phyloP scores from a whole-genome alignment of 2,113 vertebrate species.

The Amphiprion percula region DNA sequence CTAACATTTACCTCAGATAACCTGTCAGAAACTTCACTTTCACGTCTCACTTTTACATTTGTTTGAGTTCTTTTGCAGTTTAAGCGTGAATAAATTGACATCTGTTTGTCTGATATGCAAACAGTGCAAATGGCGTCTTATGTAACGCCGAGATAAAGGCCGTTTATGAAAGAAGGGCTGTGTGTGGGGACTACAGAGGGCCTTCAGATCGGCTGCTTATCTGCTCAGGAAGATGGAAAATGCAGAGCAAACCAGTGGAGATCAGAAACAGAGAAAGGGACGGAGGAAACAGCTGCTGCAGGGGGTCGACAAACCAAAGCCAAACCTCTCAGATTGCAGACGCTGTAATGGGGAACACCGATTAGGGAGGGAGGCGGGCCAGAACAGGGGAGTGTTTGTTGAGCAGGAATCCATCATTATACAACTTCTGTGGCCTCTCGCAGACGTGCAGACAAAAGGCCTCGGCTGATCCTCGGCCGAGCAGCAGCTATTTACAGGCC shows the following conservation, averaged over 20 bases:
- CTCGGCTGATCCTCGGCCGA: conserved; percentile 51
- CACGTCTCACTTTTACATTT: no score
- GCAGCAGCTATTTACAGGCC: conserved; percentile 27
- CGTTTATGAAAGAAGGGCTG: conserved; percentile 20
- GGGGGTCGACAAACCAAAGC: conserved; percentile 16
- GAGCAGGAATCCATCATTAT: conserved; percentile 62
- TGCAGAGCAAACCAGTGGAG: conserved; percentile 11
- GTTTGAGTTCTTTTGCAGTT: no score
- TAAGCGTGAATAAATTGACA: background rate
- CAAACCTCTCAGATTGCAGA: conserved; percentile 56
- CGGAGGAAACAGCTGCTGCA: conserved; percentile 10
- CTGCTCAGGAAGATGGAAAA: conserved; percentile 23
- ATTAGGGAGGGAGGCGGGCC: background rate
- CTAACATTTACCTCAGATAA: no score
- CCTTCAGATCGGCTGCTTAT: conserved; percentile 26
- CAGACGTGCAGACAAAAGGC: conserved; percentile 61
- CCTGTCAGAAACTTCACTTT: no score
- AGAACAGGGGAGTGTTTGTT: conserved; percentile 60
- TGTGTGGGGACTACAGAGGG: background rate
- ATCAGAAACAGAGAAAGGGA: background rate
- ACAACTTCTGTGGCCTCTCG: conserved; percentile 29
- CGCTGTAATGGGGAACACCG: conserved; percentile 14
- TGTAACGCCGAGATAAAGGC: conserved; percentile 30
- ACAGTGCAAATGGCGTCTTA: conserved; percentile 12
- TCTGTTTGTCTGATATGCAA: background rate